Conservation (phyloP, 2,113 vertebrate species). For the Electrona antarctica region DNA sequence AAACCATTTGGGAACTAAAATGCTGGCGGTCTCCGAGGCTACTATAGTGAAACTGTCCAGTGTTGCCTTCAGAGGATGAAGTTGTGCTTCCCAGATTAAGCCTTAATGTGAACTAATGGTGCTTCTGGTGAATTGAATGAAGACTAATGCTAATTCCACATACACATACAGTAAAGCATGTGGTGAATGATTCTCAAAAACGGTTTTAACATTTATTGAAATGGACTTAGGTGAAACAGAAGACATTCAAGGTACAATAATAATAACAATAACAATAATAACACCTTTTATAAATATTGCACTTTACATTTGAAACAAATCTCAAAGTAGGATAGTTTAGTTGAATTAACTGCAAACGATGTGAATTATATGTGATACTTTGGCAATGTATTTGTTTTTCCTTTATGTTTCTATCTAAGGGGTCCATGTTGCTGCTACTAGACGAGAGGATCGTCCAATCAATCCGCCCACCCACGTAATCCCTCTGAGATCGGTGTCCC, state of each 20-base stretch:
- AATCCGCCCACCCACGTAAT: constrained; percentile 29
- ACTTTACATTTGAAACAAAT: too few species aligned
- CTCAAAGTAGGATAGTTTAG: too few species aligned
- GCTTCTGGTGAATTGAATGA: constrained; percentile 40
- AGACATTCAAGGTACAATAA: not conserved
- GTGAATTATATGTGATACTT: not conserved
- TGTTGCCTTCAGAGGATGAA: constrained; percentile 24
- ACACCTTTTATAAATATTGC: too few species aligned
- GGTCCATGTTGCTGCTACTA: not conserved
- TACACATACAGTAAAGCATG: constrained; percentile 24
- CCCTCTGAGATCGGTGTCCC: constrained; percentile 19
- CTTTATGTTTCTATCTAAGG: not conserved
- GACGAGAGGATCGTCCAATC: constrained; percentile 30
- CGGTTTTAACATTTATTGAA: constrained; percentile 54
- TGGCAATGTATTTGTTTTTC: not conserved
- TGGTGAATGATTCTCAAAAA: constrained; percentile 44
- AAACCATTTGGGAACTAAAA: too few species aligned
- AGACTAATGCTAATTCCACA: constrained; percentile 56
- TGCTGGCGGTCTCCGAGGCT: too few species aligned
- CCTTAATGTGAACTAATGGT: constrained; percentile 42
- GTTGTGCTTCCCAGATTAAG: constrained; percentile 16
- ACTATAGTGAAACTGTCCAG: not conserved
- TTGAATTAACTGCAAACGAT: not conserved
- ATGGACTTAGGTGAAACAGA: constrained; percentile 41
- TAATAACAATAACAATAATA: too few species aligned